Base-by-base conservation (phyloP, 2,113 vertebrate species). In the Galeopterus variegatus region DNA sequence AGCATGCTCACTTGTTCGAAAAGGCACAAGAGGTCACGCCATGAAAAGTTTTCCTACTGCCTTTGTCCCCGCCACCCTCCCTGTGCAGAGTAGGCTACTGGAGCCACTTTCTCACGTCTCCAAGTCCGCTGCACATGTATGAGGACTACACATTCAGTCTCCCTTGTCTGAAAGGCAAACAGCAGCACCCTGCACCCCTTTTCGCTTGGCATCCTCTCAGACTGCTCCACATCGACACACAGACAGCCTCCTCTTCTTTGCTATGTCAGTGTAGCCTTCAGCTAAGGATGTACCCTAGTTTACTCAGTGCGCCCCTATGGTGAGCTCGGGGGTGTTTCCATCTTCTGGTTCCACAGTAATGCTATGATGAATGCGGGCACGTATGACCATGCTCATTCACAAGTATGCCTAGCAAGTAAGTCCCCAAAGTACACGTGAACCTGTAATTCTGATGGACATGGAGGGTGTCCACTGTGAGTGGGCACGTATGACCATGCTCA, bases 361-460 rank as follows among this genome's bases (percentile, higher is more conserved):
- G 2, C 7, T 6, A 8, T 12, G 12, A 54, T 2, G 0, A 54
- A 45, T 0, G 1, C 0, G 8, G 36, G 2, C 2, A 33, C 1
- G 18, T 0, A 1, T 3, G 28, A 12, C 33, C 5, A 0, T 21
- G 56, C 24, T 72, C 9, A 17, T 4, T 69, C n/a, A 67, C 14
- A 56, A 13, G 23, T 26, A 13, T 13, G 13, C 11, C 65, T 18
- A 26, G 31, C 41, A 41, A 41, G 41, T 41, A 3, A 41, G 41
- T 41, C 41, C 41, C 41, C 41, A 54, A n/a, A 24, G 28, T 36
- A 12, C n/a, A 73, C 5, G 18, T 33, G 67, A 54, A 62, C 45
- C 5, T 36, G 12, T 80, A 17, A n/a, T 67, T 58, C 10, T 70
- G 70, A 26, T 45, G 24, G 45, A 52, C n/a, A 24, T 0, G 13